These are phyloP conservation scores for Peucedramus taeniatus DNA, from an alignment of 2,113 vertebrate genomes.

Conservation along the genomic window DNA sequence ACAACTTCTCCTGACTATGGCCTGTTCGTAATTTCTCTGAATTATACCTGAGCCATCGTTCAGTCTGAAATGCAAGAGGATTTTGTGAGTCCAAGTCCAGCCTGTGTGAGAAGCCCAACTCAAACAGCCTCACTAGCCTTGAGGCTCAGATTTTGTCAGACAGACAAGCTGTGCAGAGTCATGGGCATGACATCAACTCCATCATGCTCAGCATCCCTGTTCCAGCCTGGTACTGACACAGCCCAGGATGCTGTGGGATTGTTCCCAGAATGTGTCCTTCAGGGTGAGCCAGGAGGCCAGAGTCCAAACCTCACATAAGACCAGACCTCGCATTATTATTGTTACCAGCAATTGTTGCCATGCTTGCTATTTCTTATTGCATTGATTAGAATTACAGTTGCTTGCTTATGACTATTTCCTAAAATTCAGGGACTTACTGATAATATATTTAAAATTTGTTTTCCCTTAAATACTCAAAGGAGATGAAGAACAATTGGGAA, in stretches of 20 bases:
- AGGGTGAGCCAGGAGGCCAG: neutral
- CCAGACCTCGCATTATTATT: neutral
- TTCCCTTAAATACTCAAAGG: neutral
- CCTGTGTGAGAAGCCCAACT: neutral
- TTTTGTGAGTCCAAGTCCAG: neutral
- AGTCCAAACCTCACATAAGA: neutral
- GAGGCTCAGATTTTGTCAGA: neutral
- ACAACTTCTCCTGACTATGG: neutral
- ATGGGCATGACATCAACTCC: accelerated
- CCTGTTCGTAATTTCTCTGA: neutral
- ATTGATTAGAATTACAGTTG: neutral
- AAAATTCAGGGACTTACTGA: neutral
- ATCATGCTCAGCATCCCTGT: accelerated
- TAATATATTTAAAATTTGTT: neutral
- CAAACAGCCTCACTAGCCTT: neutral
- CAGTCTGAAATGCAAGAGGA: neutral
- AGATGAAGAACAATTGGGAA: neutral
- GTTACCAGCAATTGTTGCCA: neutral
- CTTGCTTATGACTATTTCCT: neutral
- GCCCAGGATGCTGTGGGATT: neutral
- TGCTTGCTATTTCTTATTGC: neutral
- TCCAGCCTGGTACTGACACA: neutral
- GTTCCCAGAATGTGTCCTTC: neutral
- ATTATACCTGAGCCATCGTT: neutral
- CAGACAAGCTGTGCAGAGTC: neutral